Evolutionary conservation across 2,888 invertebrate genomes (phyloP).

Genomic region (Neoaliturus tenellus): DNA sequence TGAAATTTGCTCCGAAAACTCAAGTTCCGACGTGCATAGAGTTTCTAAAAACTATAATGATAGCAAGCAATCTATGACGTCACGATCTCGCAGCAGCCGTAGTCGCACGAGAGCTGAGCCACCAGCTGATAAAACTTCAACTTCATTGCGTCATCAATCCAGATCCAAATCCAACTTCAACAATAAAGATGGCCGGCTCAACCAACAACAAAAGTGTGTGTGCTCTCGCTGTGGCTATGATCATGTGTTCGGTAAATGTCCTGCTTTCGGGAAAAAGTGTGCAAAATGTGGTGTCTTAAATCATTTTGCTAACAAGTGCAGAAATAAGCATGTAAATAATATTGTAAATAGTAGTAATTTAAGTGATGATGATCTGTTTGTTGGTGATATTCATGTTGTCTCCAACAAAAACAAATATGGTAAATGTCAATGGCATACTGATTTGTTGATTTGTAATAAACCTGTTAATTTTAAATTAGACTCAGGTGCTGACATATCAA

Average conservation of each 20-base stretch:
- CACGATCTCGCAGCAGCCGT: neutral
- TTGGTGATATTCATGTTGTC: conserved; percentile 5
- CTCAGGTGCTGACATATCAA: conserved; percentile 49
- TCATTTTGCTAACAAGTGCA: conserved; percentile 57
- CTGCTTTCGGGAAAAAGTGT: conserved; percentile 60
- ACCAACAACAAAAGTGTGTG: neutral
- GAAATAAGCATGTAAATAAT: neutral
- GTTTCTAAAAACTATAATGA: too few species aligned
- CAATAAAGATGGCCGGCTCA: neutral
- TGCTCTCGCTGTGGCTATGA: conserved; percentile 59
- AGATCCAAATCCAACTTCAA: too few species aligned
- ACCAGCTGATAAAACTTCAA: neutral
- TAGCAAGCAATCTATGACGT: neutral
- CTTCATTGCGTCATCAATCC: neutral
- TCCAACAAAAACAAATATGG: conserved; percentile 9
- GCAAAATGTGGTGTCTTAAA: conserved; percentile 54
- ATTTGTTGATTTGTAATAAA: conserved; percentile 1
- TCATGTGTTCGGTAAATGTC: conserved; percentile 58
- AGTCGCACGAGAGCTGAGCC: neutral
- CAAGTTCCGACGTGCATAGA: neutral
- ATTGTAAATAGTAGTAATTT: neutral
- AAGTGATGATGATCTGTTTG: neutral
- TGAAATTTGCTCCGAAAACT: neutral
- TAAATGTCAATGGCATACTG: conserved; percentile 48
- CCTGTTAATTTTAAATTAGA: conserved; percentile 50